Evolutionary conservation across 2,888 invertebrate genomes (phyloP), one percentile per base, ranked within the genome.

Genomic region (Tenthredo scrophulariae): DNA sequence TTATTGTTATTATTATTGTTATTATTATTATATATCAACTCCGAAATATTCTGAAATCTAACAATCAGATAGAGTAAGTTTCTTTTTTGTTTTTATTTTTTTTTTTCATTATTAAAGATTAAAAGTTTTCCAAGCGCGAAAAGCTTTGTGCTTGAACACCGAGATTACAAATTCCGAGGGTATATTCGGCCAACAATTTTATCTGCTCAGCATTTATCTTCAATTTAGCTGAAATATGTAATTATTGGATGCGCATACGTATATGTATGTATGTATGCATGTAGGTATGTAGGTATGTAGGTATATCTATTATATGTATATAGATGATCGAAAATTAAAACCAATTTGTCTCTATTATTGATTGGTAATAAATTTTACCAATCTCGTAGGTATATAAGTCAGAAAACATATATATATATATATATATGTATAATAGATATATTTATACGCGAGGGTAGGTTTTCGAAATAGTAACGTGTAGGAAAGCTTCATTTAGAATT

Each of bases 141-240:
- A 80, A 80, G 80, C 80, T 80, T 80, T 40, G 40, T 80, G 80
- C 80, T 62, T 40, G 80, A 54, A 58, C 80, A 62, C 80, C 62
- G 40, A 62, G 62, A 80, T 62, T 62, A 40, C n/a, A 62, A 37
- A 80, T 26, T 58, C 18, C 22, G 62, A 62, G 80, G 80, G 62
- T 80, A 40, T 62, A 62, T 80, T 80, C 58, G 10, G 80, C 80
- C 46, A 22, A 77, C 29, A n/a, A 77, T 54, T 26, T 43, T 46
- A 26, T 46, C 43, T 46, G 26, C 40, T n/a, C 15, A 13, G 22
- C 1, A 40, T 15, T 10, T 15, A 26, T 33, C 37, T 26, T 67
- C 9, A 15, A 29, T 67, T 26, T 3, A 65, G 4, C 18, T 65
- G 13, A 65, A 29, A 9, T 22, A 65, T 7, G 1, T n/a, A n/a